A percentile compares a stretch with the other conserved stretches of the same genome.
phyloP scores from a whole-genome alignment of 2,797 vertebrate genomes.

The Lepidocolaptes lacrymiger region DNA sequence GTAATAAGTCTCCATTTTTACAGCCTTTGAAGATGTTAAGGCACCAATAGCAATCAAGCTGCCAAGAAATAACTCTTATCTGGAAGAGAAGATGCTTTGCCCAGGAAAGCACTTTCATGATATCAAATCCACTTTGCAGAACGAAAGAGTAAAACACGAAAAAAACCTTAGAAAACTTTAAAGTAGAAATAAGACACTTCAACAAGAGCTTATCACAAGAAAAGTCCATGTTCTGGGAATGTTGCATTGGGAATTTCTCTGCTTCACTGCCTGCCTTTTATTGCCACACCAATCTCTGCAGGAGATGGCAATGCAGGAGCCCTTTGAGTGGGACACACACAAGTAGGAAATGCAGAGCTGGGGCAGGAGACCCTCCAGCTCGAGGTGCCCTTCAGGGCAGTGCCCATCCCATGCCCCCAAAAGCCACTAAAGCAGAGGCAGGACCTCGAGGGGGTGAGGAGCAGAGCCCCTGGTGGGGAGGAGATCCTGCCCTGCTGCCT shows the following conservation, averaged over 20 bases:
- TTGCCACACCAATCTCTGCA: background rate
- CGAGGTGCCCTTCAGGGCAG: accelerated
- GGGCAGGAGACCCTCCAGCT: background rate
- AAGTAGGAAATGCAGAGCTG: background rate
- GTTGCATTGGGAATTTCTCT: too few relatives aligned
- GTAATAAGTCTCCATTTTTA: background rate
- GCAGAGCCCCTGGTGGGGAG: background rate
- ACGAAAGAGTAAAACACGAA: background rate
- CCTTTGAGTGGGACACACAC: background rate
- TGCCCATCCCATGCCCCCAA: background rate
- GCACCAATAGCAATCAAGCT: background rate
- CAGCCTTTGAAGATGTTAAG: constrained; percentile 25
- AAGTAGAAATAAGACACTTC: background rate
- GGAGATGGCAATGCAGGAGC: background rate
- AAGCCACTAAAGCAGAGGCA: background rate
- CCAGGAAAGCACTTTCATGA: background rate
- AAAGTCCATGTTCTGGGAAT: background rate
- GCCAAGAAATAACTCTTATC: background rate
- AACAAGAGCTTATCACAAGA: background rate
- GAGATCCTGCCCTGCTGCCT: background rate
- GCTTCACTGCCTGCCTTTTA: accelerated
- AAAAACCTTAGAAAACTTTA: background rate
- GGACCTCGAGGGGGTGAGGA: background rate
- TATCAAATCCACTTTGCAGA: background rate
- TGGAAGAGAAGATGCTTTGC: background rate